phyloP scores from a whole-genome alignment of 2,797 vertebrate genomes.

The Pelochelys cantorii region DNA sequence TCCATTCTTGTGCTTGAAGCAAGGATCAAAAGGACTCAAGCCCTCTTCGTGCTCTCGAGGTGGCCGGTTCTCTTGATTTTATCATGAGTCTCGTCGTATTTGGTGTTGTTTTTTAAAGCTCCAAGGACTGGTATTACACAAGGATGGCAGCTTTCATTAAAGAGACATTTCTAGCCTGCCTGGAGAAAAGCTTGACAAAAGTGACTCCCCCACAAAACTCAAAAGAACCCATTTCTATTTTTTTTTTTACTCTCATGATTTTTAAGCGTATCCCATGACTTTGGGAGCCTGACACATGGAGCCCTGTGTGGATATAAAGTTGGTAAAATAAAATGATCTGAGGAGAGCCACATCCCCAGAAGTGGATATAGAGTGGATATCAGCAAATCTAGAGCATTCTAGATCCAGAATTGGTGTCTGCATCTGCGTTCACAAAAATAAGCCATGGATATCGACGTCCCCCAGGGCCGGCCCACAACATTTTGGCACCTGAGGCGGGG shows the following conservation, averaged over 20 bases:
- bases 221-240: background rate
- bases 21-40: background rate
- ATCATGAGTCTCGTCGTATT: too few relatives aligned
- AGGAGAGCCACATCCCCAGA: too few relatives aligned
- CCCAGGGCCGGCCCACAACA: too few relatives aligned
- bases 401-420: too few relatives aligned
- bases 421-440: too few relatives aligned
- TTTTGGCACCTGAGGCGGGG: too few relatives aligned
- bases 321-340: too few relatives aligned
- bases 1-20: background rate
- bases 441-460: too few relatives aligned
- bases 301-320: too few relatives aligned
- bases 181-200: background rate
- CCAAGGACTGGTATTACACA: background rate
- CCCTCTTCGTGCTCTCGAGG: background rate
- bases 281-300: background rate
- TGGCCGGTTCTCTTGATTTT: background rate
- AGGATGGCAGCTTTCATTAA: background rate
- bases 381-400: too few relatives aligned
- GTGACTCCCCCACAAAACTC: background rate
- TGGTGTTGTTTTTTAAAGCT: background rate
- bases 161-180: background rate
- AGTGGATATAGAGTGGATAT: too few relatives aligned
- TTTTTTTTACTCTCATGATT: background rate
- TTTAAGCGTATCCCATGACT: background rate